These are phyloP conservation scores for Borostomias antarcticus DNA, from an alignment of 2,797 vertebrate genomes.

Conservation along the genomic window DNA sequence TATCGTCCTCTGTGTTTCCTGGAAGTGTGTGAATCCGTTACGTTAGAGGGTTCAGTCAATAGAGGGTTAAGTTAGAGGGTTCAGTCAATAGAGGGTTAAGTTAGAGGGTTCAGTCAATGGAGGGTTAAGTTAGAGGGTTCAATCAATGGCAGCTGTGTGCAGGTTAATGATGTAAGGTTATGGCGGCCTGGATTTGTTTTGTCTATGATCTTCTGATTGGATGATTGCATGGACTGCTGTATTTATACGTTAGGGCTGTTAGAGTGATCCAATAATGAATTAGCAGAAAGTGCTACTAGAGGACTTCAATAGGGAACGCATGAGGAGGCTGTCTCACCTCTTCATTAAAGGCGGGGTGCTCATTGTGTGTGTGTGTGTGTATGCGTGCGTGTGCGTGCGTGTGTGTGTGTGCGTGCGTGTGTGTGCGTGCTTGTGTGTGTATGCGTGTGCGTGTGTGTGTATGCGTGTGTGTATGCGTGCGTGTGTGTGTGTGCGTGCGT, in stretches of 20 bases:
- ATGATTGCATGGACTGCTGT: conserved; percentile 46
- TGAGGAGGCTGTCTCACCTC: conserved; percentile 32
- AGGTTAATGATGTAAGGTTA: conserved; percentile 4
- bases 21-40: background rate
- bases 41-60: too few relatives aligned
- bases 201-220: conserved; percentile 7
- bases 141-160: conserved; percentile 12
- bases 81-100: too few relatives aligned
- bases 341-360: conserved; percentile 25
- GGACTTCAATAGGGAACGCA: background rate
- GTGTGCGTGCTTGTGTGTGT: too few relatives aligned
- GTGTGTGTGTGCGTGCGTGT: conserved; percentile 12
- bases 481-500: conserved; percentile 10
- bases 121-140: too few relatives aligned
- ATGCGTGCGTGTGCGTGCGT: conserved; percentile 21
- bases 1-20: background rate
- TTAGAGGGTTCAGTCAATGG: background rate
- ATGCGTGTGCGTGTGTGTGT: too few relatives aligned
- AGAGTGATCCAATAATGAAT: conserved; percentile 27
- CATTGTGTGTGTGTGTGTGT: conserved; percentile 23
- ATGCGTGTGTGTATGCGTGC: conserved; percentile 14
- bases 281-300: conserved; percentile 2
- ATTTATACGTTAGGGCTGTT: background rate
- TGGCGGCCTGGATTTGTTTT: conserved; percentile 7
- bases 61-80: too few relatives aligned